Evolutionary conservation across 2,797 vertebrate species (phyloP), one percentile per base, ranked within the genome.

Genomic region (Botia kubotai): DNA sequence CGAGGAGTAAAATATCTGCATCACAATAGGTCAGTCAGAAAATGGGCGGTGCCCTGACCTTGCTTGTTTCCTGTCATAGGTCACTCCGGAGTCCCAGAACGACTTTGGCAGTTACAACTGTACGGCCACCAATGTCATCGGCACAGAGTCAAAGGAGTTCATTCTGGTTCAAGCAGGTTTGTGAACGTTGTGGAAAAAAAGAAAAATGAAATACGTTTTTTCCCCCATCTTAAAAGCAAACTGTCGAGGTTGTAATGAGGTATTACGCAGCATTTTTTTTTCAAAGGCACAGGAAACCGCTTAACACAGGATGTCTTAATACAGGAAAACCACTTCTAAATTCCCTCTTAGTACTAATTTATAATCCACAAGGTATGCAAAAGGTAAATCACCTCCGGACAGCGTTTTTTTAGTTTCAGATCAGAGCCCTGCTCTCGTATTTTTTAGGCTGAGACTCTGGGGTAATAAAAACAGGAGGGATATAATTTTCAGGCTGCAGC

Each of bases 101-200:
- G 97, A 98, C 87, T 99, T 98, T 84, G 98, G 98, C 52, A 98
- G 95, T 92, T 99, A 99, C 91, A 99, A 99, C 92, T 99, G 98
- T 88, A 97, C 97, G 0, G 98, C 98, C 0, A 93, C 94, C 84
- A 99, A 99, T 73, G 89, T 86, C 71, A 96, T 98, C 17, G 97
- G 97, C 60, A 93, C 95, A 6, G 97, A 98, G 88, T 98, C 96
- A 70, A 96, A 95, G 58, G 98, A 99, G 89, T 98, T 98, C 88
- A 91, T 99, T 75, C 95, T 99, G 2, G 97, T 99, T 86, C 95
- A 96, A 95, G 98, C 98, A 94, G 98, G 98, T 99, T 29, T 53
- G 85, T 84, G 57, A 77, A 72, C 55, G 11, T 67, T 66, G 6
- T 2, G 14, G 55, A 55, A 62, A 50, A 19, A 29, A 21, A 23